phyloP scores from a whole-genome alignment of 2,888 invertebrate genomes.

The Leptinotarsa peninsularis region DNA sequence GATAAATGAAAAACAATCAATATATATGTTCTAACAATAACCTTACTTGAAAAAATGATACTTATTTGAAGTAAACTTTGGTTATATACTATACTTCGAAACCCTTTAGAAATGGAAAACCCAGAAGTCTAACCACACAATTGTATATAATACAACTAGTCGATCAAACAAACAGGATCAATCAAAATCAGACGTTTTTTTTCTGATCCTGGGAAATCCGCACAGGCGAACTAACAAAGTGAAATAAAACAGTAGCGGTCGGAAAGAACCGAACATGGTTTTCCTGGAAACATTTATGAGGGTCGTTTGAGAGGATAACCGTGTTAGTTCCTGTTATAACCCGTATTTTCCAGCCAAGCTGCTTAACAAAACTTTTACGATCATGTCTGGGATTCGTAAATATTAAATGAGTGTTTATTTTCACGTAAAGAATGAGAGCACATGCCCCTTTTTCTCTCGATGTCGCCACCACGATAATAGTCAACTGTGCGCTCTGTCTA shows the following conservation, averaged over 20 bases:
- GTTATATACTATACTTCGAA: too few relatives aligned
- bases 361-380: constrained; percentile 42
- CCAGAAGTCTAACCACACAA: too few relatives aligned
- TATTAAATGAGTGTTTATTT: constrained; percentile 39
- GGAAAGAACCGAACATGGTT: constrained; percentile 34
- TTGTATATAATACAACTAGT: neutral
- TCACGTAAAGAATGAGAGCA: constrained; percentile 29
- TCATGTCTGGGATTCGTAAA: constrained; percentile 38
- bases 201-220: neutral
- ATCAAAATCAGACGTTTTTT: neutral
- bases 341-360: constrained; percentile 34
- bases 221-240: constrained; percentile 9
- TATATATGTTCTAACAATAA: too few relatives aligned
- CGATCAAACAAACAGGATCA: neutral
- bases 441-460: constrained; percentile 24
- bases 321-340: constrained; percentile 42
- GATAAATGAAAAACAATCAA: too few relatives aligned
- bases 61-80: too few relatives aligned
- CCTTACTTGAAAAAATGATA: too few relatives aligned
- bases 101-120: too few relatives aligned
- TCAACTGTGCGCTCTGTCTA: constrained; percentile 9
- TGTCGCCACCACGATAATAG: constrained; percentile 21
- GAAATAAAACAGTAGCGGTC: constrained; percentile 39
- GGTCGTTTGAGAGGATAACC: constrained; percentile 42
- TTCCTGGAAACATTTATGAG: constrained; percentile 40